Evolutionary conservation across 2,113 vertebrate genomes (phyloP).

Genomic region (Aix galericulata): DNA sequence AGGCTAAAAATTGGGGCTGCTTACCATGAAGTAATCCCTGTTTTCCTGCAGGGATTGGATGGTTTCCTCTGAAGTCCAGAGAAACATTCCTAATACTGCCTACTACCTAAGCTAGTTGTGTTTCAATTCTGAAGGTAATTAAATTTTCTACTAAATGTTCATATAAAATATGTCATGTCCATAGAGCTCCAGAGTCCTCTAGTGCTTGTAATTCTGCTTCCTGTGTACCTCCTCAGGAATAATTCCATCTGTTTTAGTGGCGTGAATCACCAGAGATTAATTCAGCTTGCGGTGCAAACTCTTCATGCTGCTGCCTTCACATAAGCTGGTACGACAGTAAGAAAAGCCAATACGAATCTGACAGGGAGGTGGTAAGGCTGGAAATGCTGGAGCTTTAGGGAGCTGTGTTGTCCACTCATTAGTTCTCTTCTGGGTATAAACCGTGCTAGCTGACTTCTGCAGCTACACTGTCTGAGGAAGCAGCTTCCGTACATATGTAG

Average conservation of each 20-base stretch:
- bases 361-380: not conserved
- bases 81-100: not conserved
- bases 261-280: not conserved
- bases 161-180: not conserved
- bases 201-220: not conserved
- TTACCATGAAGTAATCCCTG: not conserved
- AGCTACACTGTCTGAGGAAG: not conserved
- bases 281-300: not conserved
- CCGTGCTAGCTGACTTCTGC: not conserved
- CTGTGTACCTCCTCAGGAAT: not conserved
- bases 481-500: fast-evolving
- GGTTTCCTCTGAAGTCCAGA: constrained; percentile 10
- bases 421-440: not conserved
- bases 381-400: not conserved
- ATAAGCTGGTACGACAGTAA: not conserved
- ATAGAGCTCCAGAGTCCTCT: constrained; percentile 8
- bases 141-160: not conserved
- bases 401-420: not conserved
- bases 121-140: not conserved
- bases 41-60: not conserved
- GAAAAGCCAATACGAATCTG: not conserved
- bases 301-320: not conserved
- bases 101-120: not conserved
- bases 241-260: not conserved
- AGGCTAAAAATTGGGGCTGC: not conserved